phyloP scores from a whole-genome alignment of 2,797 vertebrate genomes.

The Trachurus trachurus region DNA sequence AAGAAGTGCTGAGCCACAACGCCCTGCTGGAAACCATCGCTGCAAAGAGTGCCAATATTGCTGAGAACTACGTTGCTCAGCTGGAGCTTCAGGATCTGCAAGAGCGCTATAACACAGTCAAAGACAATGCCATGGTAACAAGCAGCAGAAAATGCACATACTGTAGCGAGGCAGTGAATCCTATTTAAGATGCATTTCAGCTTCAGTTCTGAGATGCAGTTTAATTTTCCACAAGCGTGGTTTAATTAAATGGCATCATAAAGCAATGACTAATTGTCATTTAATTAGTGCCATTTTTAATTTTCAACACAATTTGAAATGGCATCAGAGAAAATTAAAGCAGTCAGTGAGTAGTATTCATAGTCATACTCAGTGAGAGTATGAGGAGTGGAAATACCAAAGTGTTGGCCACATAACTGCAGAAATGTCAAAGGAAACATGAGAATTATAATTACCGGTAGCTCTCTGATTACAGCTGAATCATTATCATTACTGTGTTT shows the following conservation, averaged over 20 bases:
- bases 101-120: constrained; percentile 89
- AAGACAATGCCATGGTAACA: constrained; percentile 90
- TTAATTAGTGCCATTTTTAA: too few relatives aligned
- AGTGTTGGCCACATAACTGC: not conserved
- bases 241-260: not conserved
- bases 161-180: not conserved
- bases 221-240: not conserved
- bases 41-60: constrained; percentile 90
- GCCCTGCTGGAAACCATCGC: constrained; percentile 92
- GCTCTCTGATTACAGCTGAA: not conserved
- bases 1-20: constrained; percentile 93
- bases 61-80: constrained; percentile 92
- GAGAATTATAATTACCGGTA: not conserved
- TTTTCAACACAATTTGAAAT: too few relatives aligned
- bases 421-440: not conserved
- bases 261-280: too few relatives aligned
- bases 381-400: not conserved
- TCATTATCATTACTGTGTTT: constrained; percentile 10
- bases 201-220: not conserved
- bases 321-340: too few relatives aligned
- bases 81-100: constrained; percentile 95
- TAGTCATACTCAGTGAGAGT: not conserved
- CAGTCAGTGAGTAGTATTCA: too few relatives aligned
- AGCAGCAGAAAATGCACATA: not conserved
- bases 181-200: not conserved